Evolutionary conservation across 2,797 vertebrate genomes (phyloP).

Genomic region (Sciurus vulgaris): DNA sequence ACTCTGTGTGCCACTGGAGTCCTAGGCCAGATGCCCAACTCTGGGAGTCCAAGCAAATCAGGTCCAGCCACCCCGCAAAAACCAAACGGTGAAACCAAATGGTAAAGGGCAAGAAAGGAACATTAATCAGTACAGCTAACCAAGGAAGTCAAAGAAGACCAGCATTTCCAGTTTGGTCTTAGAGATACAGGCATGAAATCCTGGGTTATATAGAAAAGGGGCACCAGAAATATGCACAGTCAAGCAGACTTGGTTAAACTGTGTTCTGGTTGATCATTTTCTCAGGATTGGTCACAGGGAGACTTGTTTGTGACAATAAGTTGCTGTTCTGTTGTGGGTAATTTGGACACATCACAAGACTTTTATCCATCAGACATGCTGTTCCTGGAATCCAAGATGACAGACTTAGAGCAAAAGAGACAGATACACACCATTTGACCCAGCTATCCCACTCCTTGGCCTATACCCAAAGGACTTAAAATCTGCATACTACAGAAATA

Average conservation of each 20-base stretch:
- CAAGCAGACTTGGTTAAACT: too few species aligned
- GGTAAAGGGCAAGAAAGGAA: too few species aligned
- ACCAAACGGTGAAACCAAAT: neutral
- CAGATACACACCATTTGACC: too few species aligned
- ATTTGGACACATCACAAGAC: neutral
- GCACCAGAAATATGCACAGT: neutral
- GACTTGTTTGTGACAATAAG: neutral
- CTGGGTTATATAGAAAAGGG: neutral
- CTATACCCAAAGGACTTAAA: too few species aligned
- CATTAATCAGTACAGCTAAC: neutral
- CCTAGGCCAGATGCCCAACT: neutral
- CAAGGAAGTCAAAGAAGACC: neutral
- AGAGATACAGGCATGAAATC: neutral
- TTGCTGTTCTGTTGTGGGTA: neutral
- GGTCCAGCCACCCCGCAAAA: neutral
- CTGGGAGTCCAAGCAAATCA: neutral
- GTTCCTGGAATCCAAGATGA: neutral
- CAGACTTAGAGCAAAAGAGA: neutral
- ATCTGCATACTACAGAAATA: too few species aligned
- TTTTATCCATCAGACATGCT: neutral
- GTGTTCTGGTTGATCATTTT: neutral
- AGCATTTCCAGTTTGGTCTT: neutral
- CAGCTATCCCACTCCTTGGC: too few species aligned
- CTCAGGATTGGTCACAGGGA: neutral
- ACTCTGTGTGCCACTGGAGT: neutral